phyloP scores from a whole-genome alignment of 2,888 invertebrate genomes.

The Xiphydria camelus region DNA sequence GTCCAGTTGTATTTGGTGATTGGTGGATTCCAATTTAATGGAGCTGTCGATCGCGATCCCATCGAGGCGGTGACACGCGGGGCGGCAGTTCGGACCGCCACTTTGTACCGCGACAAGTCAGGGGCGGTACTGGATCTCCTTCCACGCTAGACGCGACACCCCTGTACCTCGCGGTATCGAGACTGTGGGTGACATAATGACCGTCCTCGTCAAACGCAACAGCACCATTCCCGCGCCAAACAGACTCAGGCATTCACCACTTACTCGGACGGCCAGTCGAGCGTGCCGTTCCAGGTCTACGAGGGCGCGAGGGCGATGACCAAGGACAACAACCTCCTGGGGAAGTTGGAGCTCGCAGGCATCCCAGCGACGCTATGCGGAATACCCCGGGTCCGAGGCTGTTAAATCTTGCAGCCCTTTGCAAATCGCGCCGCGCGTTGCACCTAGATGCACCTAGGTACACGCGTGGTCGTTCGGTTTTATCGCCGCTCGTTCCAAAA shows the following conservation, averaged over 20 bases:
- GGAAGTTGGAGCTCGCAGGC: slow-evolving; percentile 93
- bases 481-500: neutral
- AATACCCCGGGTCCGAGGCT: slow-evolving; percentile 80
- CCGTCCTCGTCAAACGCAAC: slow-evolving; percentile 92
- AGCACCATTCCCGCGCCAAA: slow-evolving; percentile 94
- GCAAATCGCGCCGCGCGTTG: too few species aligned
- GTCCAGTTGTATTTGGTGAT: too few species aligned
- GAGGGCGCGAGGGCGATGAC: slow-evolving; percentile 94
- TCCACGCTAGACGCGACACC: too few species aligned
- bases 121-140: slow-evolving; percentile 87
- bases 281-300: slow-evolving; percentile 88
- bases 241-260: slow-evolving; percentile 95
- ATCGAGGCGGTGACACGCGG: slow-evolving; percentile 96
- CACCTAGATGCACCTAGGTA: too few species aligned
- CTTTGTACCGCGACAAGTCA: slow-evolving; percentile 85
- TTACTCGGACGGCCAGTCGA: slow-evolving; percentile 95
- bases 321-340: slow-evolving; percentile 89
- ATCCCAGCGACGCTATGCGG: slow-evolving; percentile 90
- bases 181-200: slow-evolving; percentile 91
- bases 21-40: too few species aligned
- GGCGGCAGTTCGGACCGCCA: slow-evolving; percentile 92
- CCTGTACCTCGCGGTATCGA: slow-evolving; percentile 87
- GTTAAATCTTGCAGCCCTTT: slow-evolving; percentile 54
- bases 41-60: too few species aligned
- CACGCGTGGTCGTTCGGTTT: too few species aligned